These are phyloP conservation scores for Prunella himalayana DNA, from an alignment of 2,113 vertebrate genomes.

Conservation along the genomic window DNA sequence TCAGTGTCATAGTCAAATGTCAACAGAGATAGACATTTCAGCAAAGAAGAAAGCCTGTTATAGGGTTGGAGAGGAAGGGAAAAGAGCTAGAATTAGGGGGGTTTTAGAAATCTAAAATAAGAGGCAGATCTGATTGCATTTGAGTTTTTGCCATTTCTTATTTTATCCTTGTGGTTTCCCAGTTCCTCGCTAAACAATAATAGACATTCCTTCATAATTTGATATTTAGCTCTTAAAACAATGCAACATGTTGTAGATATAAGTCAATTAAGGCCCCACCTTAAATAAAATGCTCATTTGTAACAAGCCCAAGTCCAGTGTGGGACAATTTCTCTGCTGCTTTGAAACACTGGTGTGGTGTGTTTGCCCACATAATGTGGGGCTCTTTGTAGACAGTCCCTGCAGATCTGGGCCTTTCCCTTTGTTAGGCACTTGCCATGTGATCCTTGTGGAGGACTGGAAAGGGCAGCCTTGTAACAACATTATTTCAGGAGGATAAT, in stretches of 20 bases:
- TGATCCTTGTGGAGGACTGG: constrained; percentile 49
- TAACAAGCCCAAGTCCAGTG: not conserved
- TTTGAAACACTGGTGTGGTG: not conserved
- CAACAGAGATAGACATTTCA: not conserved
- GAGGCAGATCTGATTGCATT: not conserved
- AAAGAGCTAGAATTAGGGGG: not conserved
- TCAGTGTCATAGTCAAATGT: not conserved
- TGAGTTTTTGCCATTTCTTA: constrained; percentile 17
- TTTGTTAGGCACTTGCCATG: constrained; percentile 60
- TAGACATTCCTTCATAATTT: not conserved
- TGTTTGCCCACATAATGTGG: not conserved
- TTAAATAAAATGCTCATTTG: not conserved
- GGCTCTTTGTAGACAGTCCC: not conserved
- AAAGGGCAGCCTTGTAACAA: constrained; percentile 71
- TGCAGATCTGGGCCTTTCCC: not conserved
- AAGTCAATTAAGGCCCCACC: not conserved
- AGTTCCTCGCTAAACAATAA: not conserved
- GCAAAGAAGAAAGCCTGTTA: not conserved
- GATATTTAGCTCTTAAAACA: constrained; percentile 16
- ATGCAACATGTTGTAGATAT: not conserved
- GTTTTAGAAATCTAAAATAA: not conserved
- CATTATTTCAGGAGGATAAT: constrained; percentile 73
- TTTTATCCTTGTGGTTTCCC: constrained; percentile 33
- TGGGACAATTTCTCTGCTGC: not conserved
- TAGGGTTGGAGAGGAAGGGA: not conserved